Evolutionary conservation across 2,888 invertebrate species (phyloP), one percentile per base, ranked within the genome.

Genomic region (Digitonthophagus gazella): DNA sequence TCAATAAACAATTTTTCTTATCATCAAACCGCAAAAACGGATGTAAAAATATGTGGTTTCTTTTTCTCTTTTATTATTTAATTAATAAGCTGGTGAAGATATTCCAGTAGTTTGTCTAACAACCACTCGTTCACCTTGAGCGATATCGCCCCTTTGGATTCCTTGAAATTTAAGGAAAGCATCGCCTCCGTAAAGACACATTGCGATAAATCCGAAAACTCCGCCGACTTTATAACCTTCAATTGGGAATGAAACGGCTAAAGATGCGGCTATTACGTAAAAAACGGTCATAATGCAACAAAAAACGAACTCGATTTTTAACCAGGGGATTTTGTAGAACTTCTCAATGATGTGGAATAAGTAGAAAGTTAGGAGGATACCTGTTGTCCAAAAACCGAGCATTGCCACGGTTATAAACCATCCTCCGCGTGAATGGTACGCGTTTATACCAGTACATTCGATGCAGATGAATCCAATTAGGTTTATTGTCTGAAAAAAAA

Each of bases 301-400:
- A 84, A 89, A 95, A 1, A 86, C 83, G 72, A 94, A 87, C 85
- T 96, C 95, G 72, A 93, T 87, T 83, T 90, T 91, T 70, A 95
- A 83, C 95, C 96, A 96, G 1, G 95, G 95, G 76, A 96, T 90
- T 83, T 88, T 90, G 80, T 90, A 91, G 79, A 92, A 89, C 81
- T 91, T 92, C 83, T 96, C 96, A 71, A 96, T 87, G 19, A 95
- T 86, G 80, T 96, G 95, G 83, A 95, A 93, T 71, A 95, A 80
- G 81, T 96, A 96, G 69, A 94, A 86, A 0, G 89, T 87, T 14
- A 96, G 85, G 66, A 96, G 83, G 72, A 93, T 89, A 54, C 90
- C 90, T 3, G 93, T 93, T 78, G 93, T 90, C 92, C 94, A 94
- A 81, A 96, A 92, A 15, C 91, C 95, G 15, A 88, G 88, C 90